These are phyloP conservation scores for Cantharis rufa DNA, from an alignment of 2,888 invertebrate species.

Conservation along the genomic window DNA sequence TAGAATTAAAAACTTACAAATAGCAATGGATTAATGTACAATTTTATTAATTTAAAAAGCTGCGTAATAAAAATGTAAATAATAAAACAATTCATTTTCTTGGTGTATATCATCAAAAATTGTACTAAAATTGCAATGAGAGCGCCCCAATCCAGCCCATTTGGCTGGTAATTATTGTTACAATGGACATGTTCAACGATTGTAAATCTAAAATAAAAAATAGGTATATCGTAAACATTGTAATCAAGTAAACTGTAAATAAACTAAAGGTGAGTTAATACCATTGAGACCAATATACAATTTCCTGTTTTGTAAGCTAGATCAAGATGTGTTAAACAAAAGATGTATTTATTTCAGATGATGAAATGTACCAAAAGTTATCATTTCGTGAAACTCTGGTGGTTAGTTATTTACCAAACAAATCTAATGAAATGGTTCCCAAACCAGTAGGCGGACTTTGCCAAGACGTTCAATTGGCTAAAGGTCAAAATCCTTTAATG, in stretches of 20 bases:
- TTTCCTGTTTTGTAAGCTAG: too few relatives aligned
- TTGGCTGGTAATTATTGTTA: background rate
- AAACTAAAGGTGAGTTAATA: too few relatives aligned
- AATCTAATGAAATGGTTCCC: background rate
- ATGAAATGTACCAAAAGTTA: slow-evolving; percentile 56
- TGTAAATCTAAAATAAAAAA: background rate
- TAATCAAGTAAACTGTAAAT: too few relatives aligned
- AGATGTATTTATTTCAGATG: slow-evolving; percentile 51
- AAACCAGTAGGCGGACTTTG: slow-evolving; percentile 50
- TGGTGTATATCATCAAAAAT: background rate
- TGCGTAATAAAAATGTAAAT: background rate
- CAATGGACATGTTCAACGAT: background rate
- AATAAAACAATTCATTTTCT: background rate
- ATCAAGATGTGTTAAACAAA: too few relatives aligned
- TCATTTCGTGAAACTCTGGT: slow-evolving; percentile 62
- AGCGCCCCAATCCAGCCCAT: background rate
- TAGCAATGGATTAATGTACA: background rate
- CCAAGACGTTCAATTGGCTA: slow-evolving; percentile 56
- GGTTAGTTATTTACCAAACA: slow-evolving; percentile 58
- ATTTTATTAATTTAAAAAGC: background rate
- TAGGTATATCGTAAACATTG: background rate
- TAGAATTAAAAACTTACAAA: background rate
- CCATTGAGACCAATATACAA: too few relatives aligned
- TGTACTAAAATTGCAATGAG: background rate
- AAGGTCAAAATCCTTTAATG: slow-evolving; percentile 43